These are phyloP conservation scores for Sebastes steindachneri DNA, from an alignment of 2,797 vertebrate species.

Conservation along the genomic window DNA sequence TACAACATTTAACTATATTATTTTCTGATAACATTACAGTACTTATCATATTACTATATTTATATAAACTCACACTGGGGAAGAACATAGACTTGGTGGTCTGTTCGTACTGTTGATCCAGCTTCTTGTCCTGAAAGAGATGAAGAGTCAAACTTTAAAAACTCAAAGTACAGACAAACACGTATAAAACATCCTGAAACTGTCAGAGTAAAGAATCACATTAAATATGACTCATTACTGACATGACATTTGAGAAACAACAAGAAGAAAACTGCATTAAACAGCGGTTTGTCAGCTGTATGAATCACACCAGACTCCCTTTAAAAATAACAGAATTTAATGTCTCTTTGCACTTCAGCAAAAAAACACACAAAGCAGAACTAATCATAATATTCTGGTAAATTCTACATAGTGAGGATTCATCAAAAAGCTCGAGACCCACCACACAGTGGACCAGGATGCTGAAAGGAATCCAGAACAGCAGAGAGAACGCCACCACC, in stretches of 20 bases:
- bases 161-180: background rate
- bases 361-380: too few relatives aligned
- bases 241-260: background rate
- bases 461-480: slow-evolving; percentile 96
- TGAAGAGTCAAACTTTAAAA: background rate
- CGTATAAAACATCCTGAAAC: background rate
- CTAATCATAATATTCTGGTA: too few relatives aligned
- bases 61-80: slow-evolving; percentile 88
- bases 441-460: slow-evolving; percentile 97
- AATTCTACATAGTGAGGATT: too few relatives aligned
- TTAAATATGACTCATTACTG: background rate
- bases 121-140: slow-evolving; percentile 90
- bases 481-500: slow-evolving; percentile 93
- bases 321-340: too few relatives aligned
- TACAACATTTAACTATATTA: too few relatives aligned
- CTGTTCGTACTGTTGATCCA: slow-evolving; percentile 92
- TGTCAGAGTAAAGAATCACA: background rate
- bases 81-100: slow-evolving; percentile 91
- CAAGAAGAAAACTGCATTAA: too few relatives aligned
- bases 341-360: too few relatives aligned
- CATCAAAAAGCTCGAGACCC: slow-evolving; percentile 38
- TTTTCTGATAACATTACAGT: background rate
- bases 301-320: too few relatives aligned
- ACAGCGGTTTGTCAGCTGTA: too few relatives aligned
- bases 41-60: background rate